Evolutionary conservation across 2,888 invertebrate genomes (phyloP).

Genomic region (Cerastoderma edule): DNA sequence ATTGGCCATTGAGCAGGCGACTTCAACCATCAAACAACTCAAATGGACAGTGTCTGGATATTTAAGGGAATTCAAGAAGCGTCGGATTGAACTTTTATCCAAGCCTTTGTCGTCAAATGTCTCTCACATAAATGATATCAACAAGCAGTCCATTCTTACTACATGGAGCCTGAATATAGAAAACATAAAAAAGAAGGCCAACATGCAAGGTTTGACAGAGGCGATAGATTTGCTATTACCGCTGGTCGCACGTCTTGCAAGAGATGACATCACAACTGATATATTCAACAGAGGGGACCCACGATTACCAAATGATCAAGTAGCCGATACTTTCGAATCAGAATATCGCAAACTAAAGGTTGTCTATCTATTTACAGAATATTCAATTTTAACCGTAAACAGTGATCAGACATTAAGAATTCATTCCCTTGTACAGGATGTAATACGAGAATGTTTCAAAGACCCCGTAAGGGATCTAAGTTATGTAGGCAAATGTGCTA

Average conservation of each 20-base stretch:
- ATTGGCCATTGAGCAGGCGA: not conserved
- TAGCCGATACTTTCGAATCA: not conserved
- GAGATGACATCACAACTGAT: not conserved
- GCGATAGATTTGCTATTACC: not conserved
- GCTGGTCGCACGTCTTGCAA: not conserved
- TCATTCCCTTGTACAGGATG: not conserved
- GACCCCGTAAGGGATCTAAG: not conserved
- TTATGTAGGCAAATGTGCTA: not conserved
- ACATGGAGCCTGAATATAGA: not conserved
- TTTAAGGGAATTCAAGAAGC: not conserved
- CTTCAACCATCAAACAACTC: not conserved
- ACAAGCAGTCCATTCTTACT: not conserved
- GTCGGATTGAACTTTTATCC: not conserved
- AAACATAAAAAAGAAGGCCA: not conserved
- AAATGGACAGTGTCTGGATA: not conserved
- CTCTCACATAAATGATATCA: no score
- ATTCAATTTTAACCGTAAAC: not conserved
- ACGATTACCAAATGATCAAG: not conserved
- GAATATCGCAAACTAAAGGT: not conserved
- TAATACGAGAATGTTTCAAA: not conserved
- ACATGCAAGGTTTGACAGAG: not conserved
- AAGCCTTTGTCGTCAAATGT: no score
- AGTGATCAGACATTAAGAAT: not conserved
- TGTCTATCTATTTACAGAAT: not conserved
- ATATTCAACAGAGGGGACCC: not conserved